Base-by-base conservation (phyloP, 1,140 invertebrate genomes). In the Psix sp. region DNA sequence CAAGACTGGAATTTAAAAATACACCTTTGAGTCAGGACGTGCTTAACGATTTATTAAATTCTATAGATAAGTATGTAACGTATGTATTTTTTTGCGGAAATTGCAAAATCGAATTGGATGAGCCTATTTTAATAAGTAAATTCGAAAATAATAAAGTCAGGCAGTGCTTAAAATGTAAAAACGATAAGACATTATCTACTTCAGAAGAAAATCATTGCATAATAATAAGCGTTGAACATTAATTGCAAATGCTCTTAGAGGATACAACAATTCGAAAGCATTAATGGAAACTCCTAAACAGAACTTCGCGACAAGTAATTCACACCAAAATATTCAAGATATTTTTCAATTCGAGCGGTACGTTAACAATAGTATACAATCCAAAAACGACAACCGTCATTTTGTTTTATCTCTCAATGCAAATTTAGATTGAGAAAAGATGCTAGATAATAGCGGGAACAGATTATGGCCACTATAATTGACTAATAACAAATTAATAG, bases 381-480 rank as follows among this genome's bases (percentile, higher is more conserved):
- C 33, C 10, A 67, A 57, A 49, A 48, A 11, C 33, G 36, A 56
- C 17, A 31, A 42, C 10, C 6, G 36, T 3, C 40, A 33, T 11
- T 16, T 56, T 31, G 43, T 63, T 33, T 43, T 74, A 38, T 66
- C 71, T 2, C 18, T 46, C 0, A 74, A 74, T 57, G 59, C 68
- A n/a, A 74, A 70, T 36, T 45, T 63, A n/a, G 65, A 77, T 16
- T 65, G 71, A 16, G 57, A 54, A 18, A 60, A 72, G 29, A 57
- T 70, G 43, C 54, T 52, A 29, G 29, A 70, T 10, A 66, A 56
- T 16, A 49, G 46, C 10, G 16, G 16, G 9, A 17, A 36, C 7
- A 67, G 66, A 56, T 75, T 77, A 14, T 77, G 72, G 72, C 67
- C 66, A 17, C 16, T 62, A 0, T 72, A 77, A 59, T 31, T 60